Evolutionary conservation across 2,113 vertebrate species (phyloP), one percentile per base, ranked within the genome.

Genomic region (Chamaetylas fuelleborni): DNA sequence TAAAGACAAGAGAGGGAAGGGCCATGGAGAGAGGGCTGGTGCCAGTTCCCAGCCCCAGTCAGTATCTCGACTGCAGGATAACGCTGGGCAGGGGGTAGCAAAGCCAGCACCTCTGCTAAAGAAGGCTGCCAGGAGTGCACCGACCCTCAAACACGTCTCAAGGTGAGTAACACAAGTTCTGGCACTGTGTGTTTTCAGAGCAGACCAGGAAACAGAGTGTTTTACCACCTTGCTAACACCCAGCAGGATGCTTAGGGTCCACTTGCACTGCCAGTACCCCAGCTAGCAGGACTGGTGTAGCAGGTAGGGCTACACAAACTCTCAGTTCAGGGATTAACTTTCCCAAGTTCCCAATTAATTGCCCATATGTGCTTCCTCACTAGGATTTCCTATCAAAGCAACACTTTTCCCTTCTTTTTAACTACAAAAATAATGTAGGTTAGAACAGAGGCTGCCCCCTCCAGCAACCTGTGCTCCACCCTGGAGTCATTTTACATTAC

Each of bases 401-500:
- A 54, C 54, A 56, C 28, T 77, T 65, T 45, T 7, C 31, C 31
- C 14, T 81, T 81, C 57, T 79, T 48, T 56, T 72, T 79, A 61
- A 70, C 54, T 79, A 86, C 57, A 73, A 73, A 83, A 95, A 58
- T 69, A 88, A 86, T 57, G 43, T 47, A 57, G 42, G 36, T 54
- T 92, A 85, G 45, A 72, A 62, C 24, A 92, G n/a, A 77, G 66
- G 29, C 50, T 92, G 36, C 50, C 31, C 69, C 53, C 40, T 95
- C 67, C 43, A 93, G 79, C 65, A 88, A 57, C 42, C n/a, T 76
- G 72, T 76, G 65, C 64, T 92, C 69, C 81, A 86, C 77, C 64
- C 85, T 79, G 71, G 66, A 94, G 87, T 78, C 8, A 93, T 93
- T 94, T 93, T 54, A 36, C 81, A 93, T 94, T 86, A 74, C 43